phyloP scores from a whole-genome alignment of 2,797 vertebrate genomes.

The Dendrocincla tyrannina region DNA sequence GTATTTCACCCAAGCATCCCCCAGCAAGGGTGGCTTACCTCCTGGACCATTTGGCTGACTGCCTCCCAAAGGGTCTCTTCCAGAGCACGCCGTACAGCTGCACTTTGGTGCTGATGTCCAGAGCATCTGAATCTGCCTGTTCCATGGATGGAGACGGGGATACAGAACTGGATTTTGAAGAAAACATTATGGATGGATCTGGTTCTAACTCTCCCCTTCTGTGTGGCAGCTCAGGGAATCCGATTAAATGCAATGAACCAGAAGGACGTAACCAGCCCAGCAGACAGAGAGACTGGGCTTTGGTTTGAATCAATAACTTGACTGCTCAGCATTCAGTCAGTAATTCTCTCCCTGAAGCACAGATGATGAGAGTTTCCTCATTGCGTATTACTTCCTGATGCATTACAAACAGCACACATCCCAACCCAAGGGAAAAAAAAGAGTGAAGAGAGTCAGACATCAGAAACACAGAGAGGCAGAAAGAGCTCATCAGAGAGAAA shows the following conservation, averaged over 20 bases:
- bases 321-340: slow-evolving; percentile 70
- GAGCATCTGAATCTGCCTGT: slow-evolving; percentile 85
- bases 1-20: not conserved
- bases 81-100: slow-evolving; percentile 95
- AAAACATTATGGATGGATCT: slow-evolving; percentile 79
- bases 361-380: slow-evolving; percentile 30
- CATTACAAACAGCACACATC: slow-evolving; percentile 10
- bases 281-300: slow-evolving; percentile 31
- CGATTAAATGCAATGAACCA: slow-evolving; percentile 60
- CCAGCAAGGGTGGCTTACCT: slow-evolving; percentile 76
- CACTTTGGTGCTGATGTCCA: slow-evolving; percentile 98
- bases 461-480: not conserved
- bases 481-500: not conserved
- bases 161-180: slow-evolving; percentile 84
- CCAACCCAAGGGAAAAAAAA: not conserved
- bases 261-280: slow-evolving; percentile 26
- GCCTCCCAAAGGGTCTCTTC: slow-evolving; percentile 94
- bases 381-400: slow-evolving; percentile 28
- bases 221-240: slow-evolving; percentile 41
- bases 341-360: slow-evolving; percentile 48
- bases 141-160: slow-evolving; percentile 92
- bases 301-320: slow-evolving; percentile 53
- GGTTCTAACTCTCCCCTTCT: slow-evolving; percentile 6
- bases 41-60: slow-evolving; percentile 94
- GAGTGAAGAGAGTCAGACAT: not conserved